Conservation (phyloP, 2,113 vertebrate species). For the Notiomystis cincta region DNA sequence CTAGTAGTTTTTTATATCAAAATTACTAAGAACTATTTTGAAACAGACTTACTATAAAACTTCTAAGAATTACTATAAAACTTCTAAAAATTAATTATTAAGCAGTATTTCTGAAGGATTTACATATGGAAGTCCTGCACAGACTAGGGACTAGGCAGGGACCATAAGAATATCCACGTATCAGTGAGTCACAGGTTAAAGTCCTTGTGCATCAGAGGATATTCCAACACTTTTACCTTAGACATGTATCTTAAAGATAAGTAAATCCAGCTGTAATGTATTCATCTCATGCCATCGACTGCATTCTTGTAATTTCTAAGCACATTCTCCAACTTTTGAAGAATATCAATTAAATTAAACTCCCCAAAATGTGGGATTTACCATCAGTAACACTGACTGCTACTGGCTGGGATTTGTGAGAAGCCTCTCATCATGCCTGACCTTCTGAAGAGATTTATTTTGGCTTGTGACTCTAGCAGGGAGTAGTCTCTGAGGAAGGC, state of each 20-base stretch:
- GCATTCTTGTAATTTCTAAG: neutral
- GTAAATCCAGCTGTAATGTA: fast-evolving
- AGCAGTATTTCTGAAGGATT: too few relatives aligned
- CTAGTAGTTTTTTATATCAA: too few relatives aligned
- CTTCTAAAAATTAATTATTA: too few relatives aligned
- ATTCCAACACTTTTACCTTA: neutral
- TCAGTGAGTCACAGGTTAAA: neutral
- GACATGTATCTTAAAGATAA: neutral
- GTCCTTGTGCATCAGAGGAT: neutral
- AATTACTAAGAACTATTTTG: too few relatives aligned
- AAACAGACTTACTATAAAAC: too few relatives aligned
- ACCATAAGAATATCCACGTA: neutral
- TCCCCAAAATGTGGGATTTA: neutral
- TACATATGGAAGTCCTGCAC: too few relatives aligned
- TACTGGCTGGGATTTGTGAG: neutral
- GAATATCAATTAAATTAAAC: neutral
- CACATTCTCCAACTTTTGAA: neutral
- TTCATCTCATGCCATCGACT: neutral
- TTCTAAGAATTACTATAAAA: too few relatives aligned
- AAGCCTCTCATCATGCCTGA: neutral
- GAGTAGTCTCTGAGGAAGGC: neutral
- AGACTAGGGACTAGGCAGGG: too few relatives aligned
- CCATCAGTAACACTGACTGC: neutral
- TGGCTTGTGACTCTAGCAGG: neutral
- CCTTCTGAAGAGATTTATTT: neutral